These are phyloP conservation scores for Cheirogaleus medius DNA, from an alignment of 2,113 vertebrate species.

Conservation along the genomic window DNA sequence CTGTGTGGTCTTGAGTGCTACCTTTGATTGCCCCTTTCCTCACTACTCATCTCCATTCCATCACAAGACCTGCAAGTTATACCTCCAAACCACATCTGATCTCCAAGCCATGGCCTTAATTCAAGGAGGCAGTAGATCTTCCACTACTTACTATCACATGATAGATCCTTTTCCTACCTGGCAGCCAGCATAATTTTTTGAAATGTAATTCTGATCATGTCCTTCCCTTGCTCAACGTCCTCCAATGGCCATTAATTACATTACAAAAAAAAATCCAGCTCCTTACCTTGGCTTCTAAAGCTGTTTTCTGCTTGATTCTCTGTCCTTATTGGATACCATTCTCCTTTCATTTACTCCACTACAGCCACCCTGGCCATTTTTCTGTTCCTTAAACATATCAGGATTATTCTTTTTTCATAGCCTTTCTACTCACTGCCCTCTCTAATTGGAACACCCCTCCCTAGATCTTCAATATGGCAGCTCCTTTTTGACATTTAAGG, in stretches of 20 bases:
- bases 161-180: background rate
- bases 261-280: background rate
- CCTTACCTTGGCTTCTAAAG: background rate
- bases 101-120: too few relatives aligned
- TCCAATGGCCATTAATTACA: background rate
- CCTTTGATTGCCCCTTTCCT: background rate
- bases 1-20: background rate
- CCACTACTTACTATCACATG: fast-evolving
- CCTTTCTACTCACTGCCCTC: background rate
- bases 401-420: background rate
- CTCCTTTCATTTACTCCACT: background rate
- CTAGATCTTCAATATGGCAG: background rate
- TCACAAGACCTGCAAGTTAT: background rate
- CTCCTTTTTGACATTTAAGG: too few relatives aligned
- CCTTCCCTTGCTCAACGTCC: background rate
- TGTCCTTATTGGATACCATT: background rate
- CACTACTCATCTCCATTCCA: background rate
- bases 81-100: fast-evolving
- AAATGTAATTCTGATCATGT: background rate
- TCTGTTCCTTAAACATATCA: background rate
- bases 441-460: background rate
- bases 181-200: background rate
- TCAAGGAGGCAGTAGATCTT: background rate
- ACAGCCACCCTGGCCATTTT: background rate
- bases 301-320: background rate